phyloP scores from a whole-genome alignment of 1,140 invertebrate genomes.

The Drosophila ananassae region DNA sequence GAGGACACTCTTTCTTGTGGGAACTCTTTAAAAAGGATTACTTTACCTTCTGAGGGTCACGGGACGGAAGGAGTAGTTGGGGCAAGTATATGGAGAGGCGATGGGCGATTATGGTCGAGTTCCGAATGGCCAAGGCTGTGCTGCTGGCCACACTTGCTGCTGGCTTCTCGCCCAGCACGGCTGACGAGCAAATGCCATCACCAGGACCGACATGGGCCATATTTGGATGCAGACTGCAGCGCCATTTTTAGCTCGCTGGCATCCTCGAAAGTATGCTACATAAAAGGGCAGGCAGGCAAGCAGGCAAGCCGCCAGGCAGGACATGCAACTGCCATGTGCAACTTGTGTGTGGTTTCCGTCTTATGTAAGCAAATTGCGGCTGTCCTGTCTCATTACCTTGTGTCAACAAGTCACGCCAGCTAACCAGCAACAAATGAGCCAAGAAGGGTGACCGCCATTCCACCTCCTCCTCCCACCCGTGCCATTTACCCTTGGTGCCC shows the following conservation, averaged over 20 bases:
- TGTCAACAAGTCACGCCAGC: constrained; percentile 77
- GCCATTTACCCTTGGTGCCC: constrained; percentile 5
- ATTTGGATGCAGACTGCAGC: constrained; percentile 61
- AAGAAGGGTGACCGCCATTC: neutral
- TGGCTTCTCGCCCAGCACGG: constrained; percentile 44
- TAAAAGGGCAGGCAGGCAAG: constrained; percentile 50
- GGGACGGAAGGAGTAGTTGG: constrained; percentile 62
- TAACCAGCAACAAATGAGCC: constrained; percentile 57
- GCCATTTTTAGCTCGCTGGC: constrained; percentile 1
- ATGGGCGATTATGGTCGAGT: constrained; percentile 76
- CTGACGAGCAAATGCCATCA: constrained; percentile 11
- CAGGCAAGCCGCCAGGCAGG: neutral
- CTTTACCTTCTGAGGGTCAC: constrained; percentile 71
- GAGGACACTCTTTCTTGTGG: no score
- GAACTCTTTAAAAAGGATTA: neutral
- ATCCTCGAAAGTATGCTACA: constrained; percentile 59
- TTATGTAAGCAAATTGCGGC: constrained; percentile 77
- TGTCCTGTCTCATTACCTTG: constrained; percentile 77
- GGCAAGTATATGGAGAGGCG: constrained; percentile 72
- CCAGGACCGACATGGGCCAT: constrained; percentile 56
- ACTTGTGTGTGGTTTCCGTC: constrained; percentile 22
- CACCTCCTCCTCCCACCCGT: neutral
- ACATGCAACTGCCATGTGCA: constrained; percentile 14
- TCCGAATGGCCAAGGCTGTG: constrained; percentile 71
- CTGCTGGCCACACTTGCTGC: constrained; percentile 60